These are phyloP conservation scores for Leptosomus discolor DNA, from an alignment of 2,113 vertebrate species.

Conservation along the genomic window DNA sequence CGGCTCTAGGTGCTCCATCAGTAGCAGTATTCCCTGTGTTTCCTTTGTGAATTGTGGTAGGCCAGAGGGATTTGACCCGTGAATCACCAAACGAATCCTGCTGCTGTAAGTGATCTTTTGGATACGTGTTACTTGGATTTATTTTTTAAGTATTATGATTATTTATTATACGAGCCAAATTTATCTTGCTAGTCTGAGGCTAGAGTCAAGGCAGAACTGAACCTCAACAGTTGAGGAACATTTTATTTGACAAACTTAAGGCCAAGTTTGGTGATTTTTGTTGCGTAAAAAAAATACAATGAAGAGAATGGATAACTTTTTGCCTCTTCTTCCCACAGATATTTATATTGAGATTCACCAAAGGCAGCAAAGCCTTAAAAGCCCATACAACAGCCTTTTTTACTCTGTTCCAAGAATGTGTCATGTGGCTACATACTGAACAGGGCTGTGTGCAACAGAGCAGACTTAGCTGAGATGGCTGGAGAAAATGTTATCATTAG, in stretches of 20 bases:
- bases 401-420: constrained; percentile 64
- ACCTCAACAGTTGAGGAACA: neutral
- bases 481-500: constrained; percentile 65
- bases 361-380: constrained; percentile 34
- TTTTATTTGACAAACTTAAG: neutral
- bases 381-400: constrained; percentile 32
- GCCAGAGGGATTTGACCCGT: neutral
- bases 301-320: neutral
- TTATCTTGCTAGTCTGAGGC: neutral
- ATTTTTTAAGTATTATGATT: neutral
- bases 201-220: neutral
- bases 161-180: neutral
- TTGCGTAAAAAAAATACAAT: neutral
- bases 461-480: constrained; percentile 35
- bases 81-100: neutral
- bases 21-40: neutral
- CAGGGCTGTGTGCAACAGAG: constrained; percentile 26
- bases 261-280: neutral
- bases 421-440: constrained; percentile 37
- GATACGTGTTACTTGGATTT: neutral
- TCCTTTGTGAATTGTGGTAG: neutral
- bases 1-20: neutral
- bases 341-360: constrained; percentile 26
- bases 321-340: neutral
- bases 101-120: neutral